Evolutionary conservation across 2,113 vertebrate genomes (phyloP), one percentile per base, ranked within the genome.

Genomic region (Stercorarius parasiticus): DNA sequence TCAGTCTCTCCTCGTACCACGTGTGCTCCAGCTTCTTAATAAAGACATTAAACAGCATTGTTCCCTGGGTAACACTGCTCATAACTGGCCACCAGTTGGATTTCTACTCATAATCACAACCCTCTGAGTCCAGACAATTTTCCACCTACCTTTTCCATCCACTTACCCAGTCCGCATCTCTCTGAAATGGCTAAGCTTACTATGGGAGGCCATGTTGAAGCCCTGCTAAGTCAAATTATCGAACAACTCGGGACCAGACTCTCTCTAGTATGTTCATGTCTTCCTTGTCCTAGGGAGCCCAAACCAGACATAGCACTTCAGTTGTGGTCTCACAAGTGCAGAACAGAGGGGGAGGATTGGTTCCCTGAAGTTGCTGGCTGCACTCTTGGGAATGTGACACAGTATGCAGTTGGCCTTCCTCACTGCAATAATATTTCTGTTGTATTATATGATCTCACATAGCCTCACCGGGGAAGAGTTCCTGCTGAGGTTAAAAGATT

Each of bases 161-260:
- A 18, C 22, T 82, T 40, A 17, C 3, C 7, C 30, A 70, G 8
- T 10, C 21, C 20, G 15, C 14, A 14, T 3, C 15, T 36, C 49
- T 34, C 32, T 34, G 18, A 50, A 65, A 6, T 27, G 19, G 5
- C 38, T 32, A 5, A 53, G 58, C 20, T 66, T 55, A 4, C 26
- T 43, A 36, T 0, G 8, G 27, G 6, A 76, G 42, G 76, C 15
- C 36, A 38, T 0, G 1, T 0, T 0, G 3, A 47, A 78, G 30
- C 15, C 49, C 20, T 43, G 15, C 55, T 43, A 4, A 61, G 36
- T 13, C 42, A 71, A 47, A 42, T 80, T 47, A 83, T 17, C 9
- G n/a, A 42, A 5, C 29, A 38, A 29, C 56, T 43, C 11, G 17
- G 23, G 30, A 18, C 15, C 34, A 62, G 45, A 38, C 42, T 71